Evolutionary conservation across 2,113 vertebrate genomes (phyloP).

Genomic region (Callorhinus ursinus): DNA sequence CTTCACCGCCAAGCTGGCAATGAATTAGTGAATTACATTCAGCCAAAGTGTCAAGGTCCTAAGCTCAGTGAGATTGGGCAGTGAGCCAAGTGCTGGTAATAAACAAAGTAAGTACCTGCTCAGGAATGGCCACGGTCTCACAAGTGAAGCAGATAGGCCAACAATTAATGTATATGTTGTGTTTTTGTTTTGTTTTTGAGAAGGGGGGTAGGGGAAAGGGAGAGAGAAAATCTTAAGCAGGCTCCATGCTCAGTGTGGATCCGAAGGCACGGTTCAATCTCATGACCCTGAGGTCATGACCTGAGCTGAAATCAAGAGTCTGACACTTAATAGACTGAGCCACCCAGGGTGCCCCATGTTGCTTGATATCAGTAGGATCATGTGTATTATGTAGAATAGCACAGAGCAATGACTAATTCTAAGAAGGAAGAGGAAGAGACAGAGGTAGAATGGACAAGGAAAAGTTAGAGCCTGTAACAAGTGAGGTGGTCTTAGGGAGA

Average conservation of each 20-base stretch:
- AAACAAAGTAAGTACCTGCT: not conserved
- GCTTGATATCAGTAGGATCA: not conserved
- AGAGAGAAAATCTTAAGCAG: not conserved
- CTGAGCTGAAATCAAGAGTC: not conserved
- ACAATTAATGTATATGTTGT: not conserved
- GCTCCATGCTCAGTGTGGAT: not conserved
- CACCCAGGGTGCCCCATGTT: not conserved
- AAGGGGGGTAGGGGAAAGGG: not conserved
- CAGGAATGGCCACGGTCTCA: not conserved
- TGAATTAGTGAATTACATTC: not conserved
- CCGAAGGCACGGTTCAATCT: not conserved
- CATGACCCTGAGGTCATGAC: not conserved
- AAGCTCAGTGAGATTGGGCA: not conserved
- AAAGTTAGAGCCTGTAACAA: not conserved
- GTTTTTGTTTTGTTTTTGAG: not conserved
- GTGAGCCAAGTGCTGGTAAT: not conserved
- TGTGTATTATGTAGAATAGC: not conserved
- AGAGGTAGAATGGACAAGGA: not conserved
- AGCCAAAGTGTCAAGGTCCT: not conserved
- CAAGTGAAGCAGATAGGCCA: not conserved
- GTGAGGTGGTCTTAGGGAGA: not conserved
- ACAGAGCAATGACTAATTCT: not conserved
- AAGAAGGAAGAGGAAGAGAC: not conserved
- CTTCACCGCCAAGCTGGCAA: not conserved
- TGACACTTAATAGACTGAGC: not conserved